Evolutionary conservation across 2,888 invertebrate species (phyloP), one percentile per base, ranked within the genome.

Genomic region (Heliconius cydno): DNA sequence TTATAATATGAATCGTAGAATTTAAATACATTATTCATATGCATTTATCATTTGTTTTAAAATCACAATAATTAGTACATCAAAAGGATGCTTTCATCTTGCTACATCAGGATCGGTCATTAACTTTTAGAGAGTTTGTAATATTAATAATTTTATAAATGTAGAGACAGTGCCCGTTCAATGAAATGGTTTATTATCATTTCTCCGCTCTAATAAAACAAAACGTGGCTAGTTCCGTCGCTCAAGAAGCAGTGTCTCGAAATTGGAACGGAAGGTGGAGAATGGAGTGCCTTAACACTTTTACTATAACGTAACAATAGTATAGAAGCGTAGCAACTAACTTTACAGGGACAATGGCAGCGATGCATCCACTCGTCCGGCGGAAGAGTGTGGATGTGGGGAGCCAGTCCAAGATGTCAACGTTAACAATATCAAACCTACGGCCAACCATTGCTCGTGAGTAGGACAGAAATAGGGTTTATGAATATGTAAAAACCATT

Each of bases 341-440:
- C 74, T 66, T 93, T 94, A 85, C 93, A 95, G 95, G 86, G 95
- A 95, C 90, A 94, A 94, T 90, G 94, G 93, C 88, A 95, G 95
- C 88, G 95, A 95, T 84, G 94, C 95, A 65, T 95, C 95, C 25
- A 95, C 95, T 67, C 90, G 94, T 30, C 87, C 92, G 66, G 95
- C 93, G 19, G 95, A 93, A 83, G 95, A 94, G 82, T 91, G 87
- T 84, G 91, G 85, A 63, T 93, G 93, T 85, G 91, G 89, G 15
- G 90, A 87, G 83, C 89, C 71, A 68, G 84, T 84, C 84, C 84
- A 46, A 77, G 87, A 86, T 72, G 72, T 77, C 41, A 68, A 83
- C 79, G 85, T 88, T 84, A 90, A 90, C 83, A 94, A 94, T 89
- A 93, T 92, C 83, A 94, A 94, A 86, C 88, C 92, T 12, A 82